Evolutionary conservation across 2,888 invertebrate species (phyloP).

Genomic region (Morinoia aosen): DNA sequence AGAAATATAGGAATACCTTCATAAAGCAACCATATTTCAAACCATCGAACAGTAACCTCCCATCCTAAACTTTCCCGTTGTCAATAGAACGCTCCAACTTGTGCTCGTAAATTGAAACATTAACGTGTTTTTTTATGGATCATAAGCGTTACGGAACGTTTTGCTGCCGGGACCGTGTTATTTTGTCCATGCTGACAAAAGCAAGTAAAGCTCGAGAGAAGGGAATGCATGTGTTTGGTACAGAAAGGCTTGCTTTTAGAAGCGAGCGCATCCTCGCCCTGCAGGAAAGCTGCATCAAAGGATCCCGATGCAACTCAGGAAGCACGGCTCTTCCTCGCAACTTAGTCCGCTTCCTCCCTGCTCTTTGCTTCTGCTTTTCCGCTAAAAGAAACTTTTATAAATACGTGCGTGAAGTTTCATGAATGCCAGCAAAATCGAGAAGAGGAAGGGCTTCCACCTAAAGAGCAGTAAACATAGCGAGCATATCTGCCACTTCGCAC

Average conservation of each 20-base stretch:
- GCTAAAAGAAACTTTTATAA: background rate
- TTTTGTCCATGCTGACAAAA: background rate
- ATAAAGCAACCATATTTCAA: background rate
- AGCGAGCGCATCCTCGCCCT: background rate
- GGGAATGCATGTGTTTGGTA: background rate
- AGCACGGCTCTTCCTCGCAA: conserved; percentile 10
- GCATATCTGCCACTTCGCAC: background rate
- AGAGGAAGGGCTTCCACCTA: background rate
- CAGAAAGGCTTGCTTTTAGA: background rate
- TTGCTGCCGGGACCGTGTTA: background rate
- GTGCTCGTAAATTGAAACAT: background rate
- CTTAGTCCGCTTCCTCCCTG: background rate
- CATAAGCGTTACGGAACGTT: background rate
- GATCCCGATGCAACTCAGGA: background rate
- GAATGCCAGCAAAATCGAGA: background rate
- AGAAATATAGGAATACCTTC: background rate
- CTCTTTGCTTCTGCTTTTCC: background rate
- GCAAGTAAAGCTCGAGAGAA: background rate
- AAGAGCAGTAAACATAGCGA: background rate
- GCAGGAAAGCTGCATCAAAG: background rate
- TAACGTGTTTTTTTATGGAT: background rate
- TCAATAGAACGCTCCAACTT: background rate
- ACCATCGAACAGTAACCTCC: background rate
- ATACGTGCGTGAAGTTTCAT: conserved; percentile 4
- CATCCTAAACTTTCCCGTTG: background rate